Evolutionary conservation across 2,888 invertebrate genomes (phyloP).

Genomic region (Leptopilina syphax): DNA sequence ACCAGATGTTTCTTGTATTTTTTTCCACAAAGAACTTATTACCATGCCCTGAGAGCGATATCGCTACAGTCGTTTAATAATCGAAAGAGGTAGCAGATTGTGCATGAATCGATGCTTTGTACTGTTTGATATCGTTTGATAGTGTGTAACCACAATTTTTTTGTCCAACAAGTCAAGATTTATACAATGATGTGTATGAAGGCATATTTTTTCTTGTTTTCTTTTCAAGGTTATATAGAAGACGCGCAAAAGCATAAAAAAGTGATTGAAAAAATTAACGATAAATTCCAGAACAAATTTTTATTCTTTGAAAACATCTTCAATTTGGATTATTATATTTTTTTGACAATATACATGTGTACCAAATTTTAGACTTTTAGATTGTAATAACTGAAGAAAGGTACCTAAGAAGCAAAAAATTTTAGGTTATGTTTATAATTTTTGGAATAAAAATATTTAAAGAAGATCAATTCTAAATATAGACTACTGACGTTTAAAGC

Average conservation of each 20-base stretch:
- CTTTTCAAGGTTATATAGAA: not conserved
- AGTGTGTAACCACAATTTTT: conserved; percentile 24
- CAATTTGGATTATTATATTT: no score
- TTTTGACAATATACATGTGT: no score
- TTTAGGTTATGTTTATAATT: no score
- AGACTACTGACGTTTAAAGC: no score
- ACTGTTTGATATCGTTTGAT: conserved; percentile 27
- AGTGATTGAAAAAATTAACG: no score
- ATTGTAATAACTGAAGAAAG: no score
- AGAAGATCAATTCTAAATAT: no score
- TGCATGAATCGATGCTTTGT: conserved; percentile 37
- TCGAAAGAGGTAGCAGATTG: conserved; percentile 36
- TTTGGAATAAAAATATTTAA: no score
- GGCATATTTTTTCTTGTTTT: not conserved
- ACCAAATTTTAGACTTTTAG: no score
- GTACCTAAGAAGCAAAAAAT: no score
- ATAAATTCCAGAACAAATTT: no score
- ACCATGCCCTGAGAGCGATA: conserved; percentile 1
- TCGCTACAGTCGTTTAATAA: conserved; percentile 27
- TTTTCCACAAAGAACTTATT: conserved; percentile 6
- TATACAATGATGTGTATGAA: not conserved
- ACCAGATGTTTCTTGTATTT: conserved; percentile 25
- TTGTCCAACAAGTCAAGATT: conserved; percentile 6
- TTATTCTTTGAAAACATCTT: not conserved
- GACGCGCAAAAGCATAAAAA: not conserved